These are phyloP conservation scores for Symphodus melops DNA, from an alignment of 2,113 vertebrate species.

Conservation along the genomic window DNA sequence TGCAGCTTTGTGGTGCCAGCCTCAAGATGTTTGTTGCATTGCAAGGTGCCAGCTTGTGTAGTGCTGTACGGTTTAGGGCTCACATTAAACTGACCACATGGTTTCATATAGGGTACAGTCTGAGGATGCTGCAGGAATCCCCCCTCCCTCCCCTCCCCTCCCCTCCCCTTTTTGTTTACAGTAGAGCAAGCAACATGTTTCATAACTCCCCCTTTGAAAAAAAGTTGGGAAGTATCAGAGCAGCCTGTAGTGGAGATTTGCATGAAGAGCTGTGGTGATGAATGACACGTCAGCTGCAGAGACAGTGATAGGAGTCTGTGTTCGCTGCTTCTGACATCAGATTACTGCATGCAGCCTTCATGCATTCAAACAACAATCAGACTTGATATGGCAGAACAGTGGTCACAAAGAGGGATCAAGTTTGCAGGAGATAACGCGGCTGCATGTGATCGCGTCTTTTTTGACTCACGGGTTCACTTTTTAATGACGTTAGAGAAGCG, in stretches of 20 bases:
- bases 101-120: not conserved
- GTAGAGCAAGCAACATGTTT: not conserved
- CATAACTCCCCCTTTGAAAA: not conserved
- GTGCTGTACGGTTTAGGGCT: constrained; percentile 2
- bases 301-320: constrained; percentile 35
- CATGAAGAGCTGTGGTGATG: constrained; percentile 17
- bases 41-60: constrained; percentile 9
- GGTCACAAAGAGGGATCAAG: not conserved
- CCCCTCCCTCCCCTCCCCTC: no score
- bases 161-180: not conserved
- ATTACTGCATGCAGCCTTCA: not conserved
- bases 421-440: not conserved
- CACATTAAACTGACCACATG: constrained; percentile 17
- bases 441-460: constrained; percentile 8
- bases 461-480: not conserved
- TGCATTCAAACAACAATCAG: constrained; percentile 29
- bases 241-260: constrained; percentile 6
- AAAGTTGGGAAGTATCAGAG: constrained; percentile 5
- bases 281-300: constrained; percentile 45
- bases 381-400: not conserved
- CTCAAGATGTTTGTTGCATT: constrained; percentile 17
- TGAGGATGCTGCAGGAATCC: not conserved
- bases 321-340: constrained; percentile 27
- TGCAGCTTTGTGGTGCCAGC: constrained; percentile 20
- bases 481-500: constrained; percentile 10